Evolutionary conservation across 2,113 vertebrate species (phyloP).

Genomic region (Takifugu flavidus): DNA sequence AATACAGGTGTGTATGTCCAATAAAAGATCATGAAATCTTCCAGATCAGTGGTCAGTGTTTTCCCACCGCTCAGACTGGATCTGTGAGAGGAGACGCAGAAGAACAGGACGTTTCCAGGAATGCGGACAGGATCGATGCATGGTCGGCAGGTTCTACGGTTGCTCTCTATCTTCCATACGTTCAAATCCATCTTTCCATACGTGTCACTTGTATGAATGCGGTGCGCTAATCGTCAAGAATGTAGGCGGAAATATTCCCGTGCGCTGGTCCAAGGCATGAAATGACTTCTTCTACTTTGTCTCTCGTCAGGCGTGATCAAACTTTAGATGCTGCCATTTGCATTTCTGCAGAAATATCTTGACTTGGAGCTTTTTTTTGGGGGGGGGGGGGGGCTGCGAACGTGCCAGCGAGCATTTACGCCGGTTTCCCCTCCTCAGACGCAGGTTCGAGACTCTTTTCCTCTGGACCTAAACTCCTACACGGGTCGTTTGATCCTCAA

Average conservation of each 20-base stretch:
- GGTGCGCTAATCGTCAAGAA: conserved; percentile 90
- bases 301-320: conserved; percentile 75
- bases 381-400: no score
- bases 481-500: conserved; percentile 36
- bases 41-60: conserved; percentile 33
- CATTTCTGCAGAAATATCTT: background rate
- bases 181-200: conserved; percentile 48
- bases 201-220: conserved; percentile 76
- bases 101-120: conserved; percentile 24
- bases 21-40: conserved; percentile 50
- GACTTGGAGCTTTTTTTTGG: no score
- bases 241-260: conserved; percentile 82
- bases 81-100: conserved; percentile 20
- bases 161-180: background rate
- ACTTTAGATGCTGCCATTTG: conserved; percentile 42
- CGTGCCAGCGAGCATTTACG: background rate
- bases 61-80: conserved; percentile 1
- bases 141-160: conserved; percentile 33
- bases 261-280: conserved; percentile 80
- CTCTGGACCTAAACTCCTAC: conserved; percentile 2
- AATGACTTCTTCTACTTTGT: conserved; percentile 58
- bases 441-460: conserved; percentile 7
- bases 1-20: conserved; percentile 56
- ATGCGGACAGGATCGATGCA: conserved; percentile 69
- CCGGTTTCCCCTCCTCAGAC: background rate